These are phyloP conservation scores for Caloenas nicobarica DNA, from an alignment of 2,113 vertebrate species.

Conservation along the genomic window DNA sequence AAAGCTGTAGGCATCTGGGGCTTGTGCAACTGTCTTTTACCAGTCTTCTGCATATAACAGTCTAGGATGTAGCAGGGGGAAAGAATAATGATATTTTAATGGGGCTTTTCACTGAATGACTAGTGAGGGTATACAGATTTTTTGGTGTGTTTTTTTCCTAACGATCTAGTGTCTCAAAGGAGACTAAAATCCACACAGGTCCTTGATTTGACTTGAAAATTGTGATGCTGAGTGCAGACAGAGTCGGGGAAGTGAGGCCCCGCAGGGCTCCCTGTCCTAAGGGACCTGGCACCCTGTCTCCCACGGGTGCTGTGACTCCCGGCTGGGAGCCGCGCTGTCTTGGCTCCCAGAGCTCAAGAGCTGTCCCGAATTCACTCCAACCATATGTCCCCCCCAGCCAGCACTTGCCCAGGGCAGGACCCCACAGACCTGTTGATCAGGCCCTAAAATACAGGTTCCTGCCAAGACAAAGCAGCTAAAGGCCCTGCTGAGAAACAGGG, in stretches of 20 bases:
- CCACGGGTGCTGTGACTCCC: background rate
- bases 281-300: background rate
- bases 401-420: background rate
- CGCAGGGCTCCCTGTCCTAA: background rate
- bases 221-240: background rate
- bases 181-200: background rate
- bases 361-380: background rate
- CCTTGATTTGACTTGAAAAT: conserved; percentile 12
- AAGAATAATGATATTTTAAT: background rate
- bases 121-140: background rate
- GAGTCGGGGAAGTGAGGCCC: background rate
- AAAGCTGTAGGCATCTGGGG: background rate
- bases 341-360: background rate
- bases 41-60: background rate
- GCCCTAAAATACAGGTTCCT: conserved; percentile 7
- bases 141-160: background rate
- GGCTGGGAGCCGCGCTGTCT: background rate
- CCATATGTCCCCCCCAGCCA: background rate
- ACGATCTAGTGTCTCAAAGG: background rate
- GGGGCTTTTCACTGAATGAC: background rate
- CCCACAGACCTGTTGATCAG: conserved; percentile 17
- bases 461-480: background rate
- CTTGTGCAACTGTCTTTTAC: background rate
- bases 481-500: background rate
- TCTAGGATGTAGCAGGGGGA: background rate